A percentile compares a stretch with the other conserved stretches of the same genome.
phyloP scores from a whole-genome alignment of 53 echinoderm and acorn worm genomes.

The Actinopyga echinites region DNA sequence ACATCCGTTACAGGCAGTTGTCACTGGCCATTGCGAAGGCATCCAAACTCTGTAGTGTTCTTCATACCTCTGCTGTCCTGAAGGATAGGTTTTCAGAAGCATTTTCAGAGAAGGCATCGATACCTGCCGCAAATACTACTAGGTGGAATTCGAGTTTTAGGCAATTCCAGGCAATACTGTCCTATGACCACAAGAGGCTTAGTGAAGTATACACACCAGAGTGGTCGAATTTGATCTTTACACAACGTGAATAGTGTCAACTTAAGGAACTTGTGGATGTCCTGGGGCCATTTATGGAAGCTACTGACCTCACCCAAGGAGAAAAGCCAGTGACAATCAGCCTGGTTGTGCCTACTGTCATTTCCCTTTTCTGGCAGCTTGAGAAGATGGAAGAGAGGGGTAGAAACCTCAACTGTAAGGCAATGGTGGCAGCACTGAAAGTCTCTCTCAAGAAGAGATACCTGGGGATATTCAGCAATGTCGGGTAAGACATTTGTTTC shows the following conservation, averaged over 20 bases:
- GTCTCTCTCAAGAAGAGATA: slow-evolving; percentile 25
- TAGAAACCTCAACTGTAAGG: slow-evolving; percentile 4
- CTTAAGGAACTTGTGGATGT: slow-evolving; percentile 36
- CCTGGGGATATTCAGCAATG: slow-evolving; percentile 19
- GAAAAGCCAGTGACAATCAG: slow-evolving; percentile 29
- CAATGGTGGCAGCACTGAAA: slow-evolving; percentile 1
- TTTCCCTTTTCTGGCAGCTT: slow-evolving; percentile 27
- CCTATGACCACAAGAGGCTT: neutral
- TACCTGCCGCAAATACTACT: slow-evolving; percentile 23
- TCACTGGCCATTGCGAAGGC: slow-evolving; percentile 28
- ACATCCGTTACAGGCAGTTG: too few species aligned
- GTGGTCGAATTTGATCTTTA: neutral
- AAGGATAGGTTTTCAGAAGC: slow-evolving; percentile 33
- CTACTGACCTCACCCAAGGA: slow-evolving; percentile 47
- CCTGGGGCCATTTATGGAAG: slow-evolving; percentile 40
- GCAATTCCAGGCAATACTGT: slow-evolving; percentile 24
- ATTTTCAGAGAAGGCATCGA: neutral
- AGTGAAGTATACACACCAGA: slow-evolving; percentile 11
- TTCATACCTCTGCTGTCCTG: slow-evolving; percentile 29
- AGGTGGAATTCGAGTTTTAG: slow-evolving; percentile 38
- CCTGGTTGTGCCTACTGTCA: slow-evolving; percentile 30
- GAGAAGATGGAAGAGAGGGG: slow-evolving; percentile 3
- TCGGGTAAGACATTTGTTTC: too few species aligned
- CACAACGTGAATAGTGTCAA: slow-evolving; percentile 34
- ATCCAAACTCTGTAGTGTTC: slow-evolving; percentile 20